Conservation (phyloP, 2,113 vertebrate genomes). For the Jaculus jaculus region DNA sequence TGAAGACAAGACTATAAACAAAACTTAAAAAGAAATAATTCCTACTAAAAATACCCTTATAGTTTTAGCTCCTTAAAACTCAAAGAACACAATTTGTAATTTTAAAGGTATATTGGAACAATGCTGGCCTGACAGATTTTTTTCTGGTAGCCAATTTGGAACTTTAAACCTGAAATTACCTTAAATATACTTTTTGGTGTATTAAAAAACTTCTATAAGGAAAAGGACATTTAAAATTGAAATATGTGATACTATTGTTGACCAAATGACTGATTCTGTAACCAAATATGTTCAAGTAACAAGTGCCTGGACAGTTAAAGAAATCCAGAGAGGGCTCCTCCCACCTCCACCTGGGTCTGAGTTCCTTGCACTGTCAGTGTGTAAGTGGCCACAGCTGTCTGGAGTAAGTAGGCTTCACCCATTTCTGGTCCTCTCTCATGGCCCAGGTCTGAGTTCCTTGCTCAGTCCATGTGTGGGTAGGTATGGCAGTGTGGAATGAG, state of each 20-base stretch:
- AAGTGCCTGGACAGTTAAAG: neutral
- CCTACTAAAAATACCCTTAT: conserved; percentile 60
- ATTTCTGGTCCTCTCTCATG: no score
- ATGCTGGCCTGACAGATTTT: conserved; percentile 48
- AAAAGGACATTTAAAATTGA: conserved; percentile 67
- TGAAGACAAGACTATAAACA: conserved; percentile 65
- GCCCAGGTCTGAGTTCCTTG: no score
- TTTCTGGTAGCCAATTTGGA: conserved; percentile 64
- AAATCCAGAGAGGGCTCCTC: neutral
- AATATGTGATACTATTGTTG: conserved; percentile 56
- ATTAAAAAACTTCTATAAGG: conserved; percentile 58
- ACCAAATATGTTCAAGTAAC: neutral
- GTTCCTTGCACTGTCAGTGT: no score
- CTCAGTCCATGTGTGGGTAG: no score
- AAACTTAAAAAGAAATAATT: conserved; percentile 69
- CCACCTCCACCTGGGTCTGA: no score
- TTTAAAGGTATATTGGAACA: conserved; percentile 65
- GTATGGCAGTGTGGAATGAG: no score
- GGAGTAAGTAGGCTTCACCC: no score
- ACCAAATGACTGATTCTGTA: conserved; percentile 47
- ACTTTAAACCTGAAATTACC: conserved; percentile 69
- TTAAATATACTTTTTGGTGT: conserved; percentile 58
- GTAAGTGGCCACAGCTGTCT: no score
- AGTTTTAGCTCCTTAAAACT: conserved; percentile 69
- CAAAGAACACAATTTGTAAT: conserved; percentile 44